Conservation (phyloP, 2,113 vertebrate species). For the Phalacrocorax pelagicus region DNA sequence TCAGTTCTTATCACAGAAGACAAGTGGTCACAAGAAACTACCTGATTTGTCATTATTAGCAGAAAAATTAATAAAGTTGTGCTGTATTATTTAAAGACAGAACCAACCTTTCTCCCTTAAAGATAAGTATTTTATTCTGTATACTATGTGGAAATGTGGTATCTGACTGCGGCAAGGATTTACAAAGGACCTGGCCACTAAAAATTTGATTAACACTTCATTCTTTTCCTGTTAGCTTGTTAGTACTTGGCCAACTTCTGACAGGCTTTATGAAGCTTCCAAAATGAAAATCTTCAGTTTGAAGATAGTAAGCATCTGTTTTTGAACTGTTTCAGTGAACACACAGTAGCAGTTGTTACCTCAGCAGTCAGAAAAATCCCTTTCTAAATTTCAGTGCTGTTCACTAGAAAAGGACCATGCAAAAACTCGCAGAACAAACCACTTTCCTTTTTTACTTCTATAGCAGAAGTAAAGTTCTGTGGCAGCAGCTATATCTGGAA, state of each 20-base stretch:
- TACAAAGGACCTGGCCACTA: background rate
- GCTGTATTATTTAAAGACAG: slow-evolving; percentile 9
- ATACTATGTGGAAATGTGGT: background rate
- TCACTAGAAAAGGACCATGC: background rate
- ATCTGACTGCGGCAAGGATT: background rate
- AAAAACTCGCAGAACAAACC: background rate
- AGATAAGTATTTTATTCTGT: background rate
- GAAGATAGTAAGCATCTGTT: background rate
- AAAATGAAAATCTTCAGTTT: background rate
- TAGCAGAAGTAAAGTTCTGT: background rate
- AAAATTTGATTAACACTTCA: background rate
- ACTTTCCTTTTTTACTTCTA: background rate
- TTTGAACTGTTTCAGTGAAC: background rate
- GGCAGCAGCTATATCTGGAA: background rate
- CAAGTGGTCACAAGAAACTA: background rate
- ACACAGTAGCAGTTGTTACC: background rate
- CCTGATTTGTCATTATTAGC: background rate
- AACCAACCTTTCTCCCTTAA: background rate
- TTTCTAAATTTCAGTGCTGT: background rate
- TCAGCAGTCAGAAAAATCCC: background rate
- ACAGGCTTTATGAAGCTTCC: background rate
- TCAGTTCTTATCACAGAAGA: background rate
- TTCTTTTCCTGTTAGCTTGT: background rate
- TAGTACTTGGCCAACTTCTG: background rate
- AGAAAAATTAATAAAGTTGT: background rate